These are phyloP conservation scores for Halocaridina rubra DNA, from an alignment of 2,888 invertebrate genomes.

Conservation along the genomic window DNA sequence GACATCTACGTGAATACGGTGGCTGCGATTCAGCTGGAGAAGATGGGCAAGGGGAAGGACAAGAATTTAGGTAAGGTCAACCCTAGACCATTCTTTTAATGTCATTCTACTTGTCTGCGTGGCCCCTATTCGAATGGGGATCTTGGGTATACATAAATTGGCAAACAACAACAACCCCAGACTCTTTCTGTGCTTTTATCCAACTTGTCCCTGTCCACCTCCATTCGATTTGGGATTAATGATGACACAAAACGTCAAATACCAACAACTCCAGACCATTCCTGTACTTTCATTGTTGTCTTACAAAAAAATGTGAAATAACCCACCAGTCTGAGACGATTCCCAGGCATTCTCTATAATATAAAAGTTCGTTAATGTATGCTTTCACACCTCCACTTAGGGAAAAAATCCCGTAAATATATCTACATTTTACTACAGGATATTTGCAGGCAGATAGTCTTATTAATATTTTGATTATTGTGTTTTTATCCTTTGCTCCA, in stretches of 20 bases:
- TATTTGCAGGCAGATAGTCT: not conserved
- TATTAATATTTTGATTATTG: not conserved
- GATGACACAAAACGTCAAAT: too few relatives aligned
- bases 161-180: too few relatives aligned
- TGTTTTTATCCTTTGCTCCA: not conserved
- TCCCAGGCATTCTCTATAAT: not conserved
- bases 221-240: too few relatives aligned
- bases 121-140: too few relatives aligned
- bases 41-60: constrained; percentile 59
- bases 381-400: not conserved
- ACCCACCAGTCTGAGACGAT: not conserved
- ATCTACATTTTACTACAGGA: not conserved
- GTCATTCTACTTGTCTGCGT: not conserved
- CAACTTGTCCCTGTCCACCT: too few relatives aligned
- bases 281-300: too few relatives aligned
- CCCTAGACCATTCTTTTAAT: not conserved
- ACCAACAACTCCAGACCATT: too few relatives aligned
- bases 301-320: too few relatives aligned
- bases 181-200: too few relatives aligned
- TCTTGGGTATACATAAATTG: too few relatives aligned
- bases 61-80: constrained; percentile 43
- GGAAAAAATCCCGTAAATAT: too few relatives aligned
- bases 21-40: not conserved
- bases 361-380: not conserved
- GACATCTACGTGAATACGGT: not conserved